A percentile compares a stretch with the other conserved stretches of the same genome.
Evolutionary conservation across 2,888 invertebrate genomes (phyloP).

Genomic region (Pollenia griseotomentosa): DNA sequence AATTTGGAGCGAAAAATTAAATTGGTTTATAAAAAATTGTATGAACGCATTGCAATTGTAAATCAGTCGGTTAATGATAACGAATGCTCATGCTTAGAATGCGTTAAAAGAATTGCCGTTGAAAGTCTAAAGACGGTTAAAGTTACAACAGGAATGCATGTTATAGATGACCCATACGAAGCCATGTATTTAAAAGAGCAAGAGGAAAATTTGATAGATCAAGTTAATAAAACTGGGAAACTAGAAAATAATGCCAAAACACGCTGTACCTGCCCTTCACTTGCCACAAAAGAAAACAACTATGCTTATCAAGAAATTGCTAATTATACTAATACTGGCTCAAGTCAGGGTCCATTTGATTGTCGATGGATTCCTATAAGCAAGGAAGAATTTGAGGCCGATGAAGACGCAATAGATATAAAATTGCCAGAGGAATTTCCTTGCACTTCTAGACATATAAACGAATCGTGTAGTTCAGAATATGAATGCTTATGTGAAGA

Average conservation of each 20-base stretch:
- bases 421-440: constrained; percentile 78
- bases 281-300: constrained; percentile 75
- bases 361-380: constrained; percentile 78
- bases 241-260: neutral
- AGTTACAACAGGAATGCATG: constrained; percentile 52
- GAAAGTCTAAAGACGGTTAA: constrained; percentile 67
- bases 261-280: constrained; percentile 19
- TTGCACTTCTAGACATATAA: constrained; percentile 77
- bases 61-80: constrained; percentile 71
- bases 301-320: constrained; percentile 76
- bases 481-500: constrained; percentile 73
- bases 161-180: constrained; percentile 21
- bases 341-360: constrained; percentile 79
- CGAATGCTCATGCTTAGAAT: constrained; percentile 76
- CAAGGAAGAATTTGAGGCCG: constrained; percentile 76
- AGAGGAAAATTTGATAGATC: neutral
- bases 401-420: constrained; percentile 64
- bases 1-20: constrained; percentile 79
- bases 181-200: constrained; percentile 21
- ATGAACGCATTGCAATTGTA: constrained; percentile 76
- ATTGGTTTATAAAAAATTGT: constrained; percentile 76
- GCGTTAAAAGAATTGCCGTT: constrained; percentile 72
- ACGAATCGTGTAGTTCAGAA: constrained; percentile 66
- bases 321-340: constrained; percentile 76
- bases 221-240: neutral